Evolutionary conservation across 2,888 invertebrate species (phyloP).

Genomic region (Electrophaes corylata): DNA sequence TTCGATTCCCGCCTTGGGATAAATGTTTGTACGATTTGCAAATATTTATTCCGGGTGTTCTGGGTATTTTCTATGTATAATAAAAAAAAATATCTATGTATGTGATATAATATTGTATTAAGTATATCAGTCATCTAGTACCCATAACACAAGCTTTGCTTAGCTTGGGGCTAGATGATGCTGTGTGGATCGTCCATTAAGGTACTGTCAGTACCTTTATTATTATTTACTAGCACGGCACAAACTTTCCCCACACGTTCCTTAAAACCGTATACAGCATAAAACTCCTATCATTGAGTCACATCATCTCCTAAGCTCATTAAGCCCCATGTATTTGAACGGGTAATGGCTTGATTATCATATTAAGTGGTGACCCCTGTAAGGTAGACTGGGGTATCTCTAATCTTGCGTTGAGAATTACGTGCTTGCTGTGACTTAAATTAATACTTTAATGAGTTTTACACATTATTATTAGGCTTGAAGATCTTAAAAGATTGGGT

Average conservation of each 20-base stretch:
- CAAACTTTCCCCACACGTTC: conserved; percentile 4
- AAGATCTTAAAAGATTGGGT: neutral
- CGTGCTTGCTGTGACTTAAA: conserved; percentile 18
- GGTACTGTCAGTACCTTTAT: too few species aligned
- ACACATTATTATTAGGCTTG: conserved; percentile 6
- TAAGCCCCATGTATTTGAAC: conserved; percentile 62
- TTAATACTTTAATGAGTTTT: conserved; percentile 19
- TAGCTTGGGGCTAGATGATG: neutral
- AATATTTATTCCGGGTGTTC: too few species aligned
- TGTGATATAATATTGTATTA: too few species aligned
- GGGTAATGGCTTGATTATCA: conserved; percentile 71
- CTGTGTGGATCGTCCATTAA: too few species aligned
- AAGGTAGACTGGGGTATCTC: conserved; percentile 50
- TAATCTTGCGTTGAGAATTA: conserved; percentile 28
- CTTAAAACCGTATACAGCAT: conserved; percentile 14
- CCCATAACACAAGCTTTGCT: too few species aligned
- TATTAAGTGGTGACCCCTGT: conserved; percentile 65
- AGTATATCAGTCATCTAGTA: too few species aligned
- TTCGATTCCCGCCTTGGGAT: too few species aligned
- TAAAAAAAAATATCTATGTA: too few species aligned
- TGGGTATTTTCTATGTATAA: too few species aligned
- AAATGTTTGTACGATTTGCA: too few species aligned
- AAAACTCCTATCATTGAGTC: conserved; percentile 32
- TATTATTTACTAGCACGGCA: neutral
- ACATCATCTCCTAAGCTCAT: conserved; percentile 46